Base-by-base conservation (phyloP, 2,888 invertebrate species). In the Sussaba pulchella region DNA sequence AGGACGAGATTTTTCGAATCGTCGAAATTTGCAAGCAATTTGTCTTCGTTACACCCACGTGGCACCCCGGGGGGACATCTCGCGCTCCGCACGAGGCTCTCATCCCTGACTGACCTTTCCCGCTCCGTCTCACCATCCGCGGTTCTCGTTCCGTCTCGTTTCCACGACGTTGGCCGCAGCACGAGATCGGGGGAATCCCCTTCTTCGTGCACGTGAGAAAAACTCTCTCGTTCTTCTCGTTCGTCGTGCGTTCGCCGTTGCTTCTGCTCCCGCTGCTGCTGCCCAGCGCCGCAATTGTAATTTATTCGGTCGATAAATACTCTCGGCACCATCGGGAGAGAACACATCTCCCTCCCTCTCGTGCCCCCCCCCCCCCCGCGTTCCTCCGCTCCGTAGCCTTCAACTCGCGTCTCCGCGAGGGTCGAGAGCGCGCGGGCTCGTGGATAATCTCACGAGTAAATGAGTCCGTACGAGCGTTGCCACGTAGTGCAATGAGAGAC, bases 11-110 rank as follows among this genome's bases (percentile, higher is more conserved):
- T 83, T 83, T 82, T 82, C 84, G 83, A 85, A 83, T 85, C 83
- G 81, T 82, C 84, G 87, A 87, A 90, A 90, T 90, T 89, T 88
- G 87, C 87, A 87, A 87, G 86, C 88, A 87, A 90, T 90, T 90
- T 90, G 90, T 91, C 90, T 91, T 90, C 89, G 89, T 90, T 91
- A 90, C 89, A 90, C 90, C 90, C 89, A 89, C 89, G 87, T 87
- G 86, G 87, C 86, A 87, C 86, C 88, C 89, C 79, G 86, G 85
- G 81, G 87, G 86, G 85, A 88, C 84, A 84, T 82, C 83, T 78
- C 85, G 85, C 86, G 85, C 81, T 82, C 82, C 81, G 85, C 87
- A 87, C 87, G 87, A 86, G 83, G 61, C 85, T 82, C 84, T 83
- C 71, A 74, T 66, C 57, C 19, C 69, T 77, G 61, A 61, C 61